Evolutionary conservation across 2,797 vertebrate genomes (phyloP), one percentile per base, ranked within the genome.

Genomic region (Amniataba percoides): DNA sequence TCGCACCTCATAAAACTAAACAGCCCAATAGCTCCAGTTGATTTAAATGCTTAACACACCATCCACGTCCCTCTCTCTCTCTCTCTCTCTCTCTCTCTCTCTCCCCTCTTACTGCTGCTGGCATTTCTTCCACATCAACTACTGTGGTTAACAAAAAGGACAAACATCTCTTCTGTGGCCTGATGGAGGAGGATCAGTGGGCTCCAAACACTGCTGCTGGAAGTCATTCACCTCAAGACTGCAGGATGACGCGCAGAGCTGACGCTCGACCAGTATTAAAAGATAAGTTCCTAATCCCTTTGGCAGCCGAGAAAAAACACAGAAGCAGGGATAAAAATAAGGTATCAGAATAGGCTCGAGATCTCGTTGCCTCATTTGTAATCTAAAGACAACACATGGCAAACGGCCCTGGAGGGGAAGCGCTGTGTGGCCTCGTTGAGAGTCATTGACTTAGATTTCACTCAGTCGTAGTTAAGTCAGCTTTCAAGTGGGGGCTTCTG

Each of bases 201-300:
- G 67, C 71, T 81, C 65, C 74, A 76, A 87, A 88, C 71, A 46
- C 25, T 48, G 65, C 62, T 4, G 56, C 63, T 64, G 60, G 72
- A 69, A 86, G 85, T 64, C 75, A 73, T 64, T 84, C 80, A 49
- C 74, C 64, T 61, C 78, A 59, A 67, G 78, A 72, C 64, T 6
- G 62, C 66, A 27, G 68, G 74, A 74, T 92, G 92, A 91, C 88
- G 83, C 82, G 59, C 71, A 46, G 76, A 12, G 75, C 80, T 90
- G 89, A 93, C 82, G 77, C 83, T 84, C 13, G 11, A 77, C 60
- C 3, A 5, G 80, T 76, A 88, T 93, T 90, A 87, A 81, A 87
- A 88, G 88, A 86, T 82, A 63, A 78, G 63, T 84, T 86, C 67
- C 73, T 92, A 91, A 94, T 88, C 89, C 89, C 48, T 79, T 84